These are phyloP conservation scores for Zaprionus camerounensis DNA, from an alignment of 1,140 invertebrate genomes.

Conservation along the genomic window DNA sequence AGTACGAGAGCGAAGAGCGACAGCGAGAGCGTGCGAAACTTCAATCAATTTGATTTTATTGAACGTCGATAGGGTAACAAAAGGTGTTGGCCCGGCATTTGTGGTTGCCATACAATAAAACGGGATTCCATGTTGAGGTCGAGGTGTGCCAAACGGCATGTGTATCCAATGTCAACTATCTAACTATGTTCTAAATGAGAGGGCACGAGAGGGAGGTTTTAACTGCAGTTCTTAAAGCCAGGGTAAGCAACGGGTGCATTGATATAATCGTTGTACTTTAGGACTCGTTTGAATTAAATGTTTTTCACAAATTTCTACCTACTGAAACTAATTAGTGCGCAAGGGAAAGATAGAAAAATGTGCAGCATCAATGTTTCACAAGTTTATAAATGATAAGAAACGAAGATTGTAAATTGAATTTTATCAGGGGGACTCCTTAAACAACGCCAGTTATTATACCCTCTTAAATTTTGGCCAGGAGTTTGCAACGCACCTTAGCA, in stretches of 20 bases:
- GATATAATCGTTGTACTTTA: background rate
- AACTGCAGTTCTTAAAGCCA: background rate
- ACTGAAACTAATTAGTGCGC: too few relatives aligned
- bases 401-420: too few relatives aligned
- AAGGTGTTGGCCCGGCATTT: constrained; percentile 59
- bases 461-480: too few relatives aligned
- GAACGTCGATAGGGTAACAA: constrained; percentile 43
- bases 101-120: constrained; percentile 30
- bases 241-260: background rate
- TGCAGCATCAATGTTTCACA: too few relatives aligned
- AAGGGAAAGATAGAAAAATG: too few relatives aligned
- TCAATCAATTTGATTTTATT: constrained; percentile 64
- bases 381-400: too few relatives aligned
- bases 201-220: background rate
- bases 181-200: background rate
- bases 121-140: background rate
- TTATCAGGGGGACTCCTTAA: too few relatives aligned
- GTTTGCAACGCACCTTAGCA: too few relatives aligned
- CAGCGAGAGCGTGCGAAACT: constrained; percentile 49
- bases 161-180: background rate
- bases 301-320: too few relatives aligned
- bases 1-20: too few relatives aligned
- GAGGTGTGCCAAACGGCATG: background rate
- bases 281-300: too few relatives aligned
- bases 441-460: too few relatives aligned